Percentiles rank a stretch among this genome's conserved stretches.
phyloP scores from a whole-genome alignment of 2,797 vertebrate species.

The Acanthurus leucopareius region DNA sequence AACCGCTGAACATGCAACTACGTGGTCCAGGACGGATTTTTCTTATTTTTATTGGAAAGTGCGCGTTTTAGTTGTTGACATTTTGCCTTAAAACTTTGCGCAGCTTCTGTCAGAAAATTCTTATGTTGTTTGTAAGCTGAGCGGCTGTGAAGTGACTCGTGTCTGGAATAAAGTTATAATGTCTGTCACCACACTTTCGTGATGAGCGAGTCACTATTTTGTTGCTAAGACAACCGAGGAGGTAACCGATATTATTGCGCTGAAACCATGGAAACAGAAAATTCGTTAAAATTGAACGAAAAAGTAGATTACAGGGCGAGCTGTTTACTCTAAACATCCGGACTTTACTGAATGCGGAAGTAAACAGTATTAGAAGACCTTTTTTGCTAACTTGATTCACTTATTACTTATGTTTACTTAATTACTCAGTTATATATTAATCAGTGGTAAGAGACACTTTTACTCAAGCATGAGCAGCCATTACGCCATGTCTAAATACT shows the following conservation, averaged over 20 bases:
- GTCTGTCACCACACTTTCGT: constrained; percentile 28
- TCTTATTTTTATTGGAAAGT: background rate
- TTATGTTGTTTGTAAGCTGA: background rate
- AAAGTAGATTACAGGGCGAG: background rate
- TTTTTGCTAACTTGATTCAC: no score
- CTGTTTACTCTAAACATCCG: background rate
- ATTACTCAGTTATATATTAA: no score
- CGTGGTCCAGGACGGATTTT: background rate
- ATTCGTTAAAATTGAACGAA: no score
- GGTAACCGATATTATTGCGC: background rate
- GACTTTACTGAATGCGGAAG: background rate
- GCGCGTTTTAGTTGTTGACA: background rate
- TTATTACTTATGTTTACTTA: no score
- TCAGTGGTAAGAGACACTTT: no score
- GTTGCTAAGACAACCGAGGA: constrained; percentile 69
- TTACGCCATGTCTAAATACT: no score
- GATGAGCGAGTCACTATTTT: constrained; percentile 48
- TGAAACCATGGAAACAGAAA: no score
- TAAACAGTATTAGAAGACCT: no score
- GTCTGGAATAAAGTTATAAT: constrained; percentile 17
- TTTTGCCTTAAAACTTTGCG: background rate
- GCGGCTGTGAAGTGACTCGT: constrained; percentile 38
- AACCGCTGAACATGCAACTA: background rate
- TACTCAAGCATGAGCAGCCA: no score
- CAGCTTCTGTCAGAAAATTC: background rate